These are phyloP conservation scores for Octodon degus DNA, from an alignment of 2,113 vertebrate species.

Conservation along the genomic window DNA sequence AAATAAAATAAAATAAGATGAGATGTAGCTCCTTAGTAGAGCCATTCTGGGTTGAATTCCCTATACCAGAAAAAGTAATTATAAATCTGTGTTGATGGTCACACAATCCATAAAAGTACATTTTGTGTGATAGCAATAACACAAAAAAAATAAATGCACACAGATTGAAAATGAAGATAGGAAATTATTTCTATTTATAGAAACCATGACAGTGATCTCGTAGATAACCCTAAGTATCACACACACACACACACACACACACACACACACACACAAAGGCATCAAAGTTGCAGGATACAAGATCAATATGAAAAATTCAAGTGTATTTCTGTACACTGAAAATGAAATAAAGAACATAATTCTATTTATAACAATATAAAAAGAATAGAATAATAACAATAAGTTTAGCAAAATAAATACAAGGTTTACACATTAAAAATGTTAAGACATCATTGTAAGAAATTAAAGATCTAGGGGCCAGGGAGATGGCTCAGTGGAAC, in stretches of 20 bases:
- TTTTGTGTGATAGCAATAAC: not conserved
- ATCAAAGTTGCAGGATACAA: too few species aligned
- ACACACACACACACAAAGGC: not conserved
- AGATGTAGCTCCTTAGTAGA: not conserved
- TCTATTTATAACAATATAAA: not conserved
- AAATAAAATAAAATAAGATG: not conserved
- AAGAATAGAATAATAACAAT: not conserved
- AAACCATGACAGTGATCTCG: not conserved
- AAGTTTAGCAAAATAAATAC: not conserved
- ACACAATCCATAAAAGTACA: not conserved
- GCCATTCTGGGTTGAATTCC: not conserved
- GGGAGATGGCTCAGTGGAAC: too few species aligned
- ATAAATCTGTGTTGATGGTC: not conserved
- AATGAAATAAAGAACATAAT: not conserved
- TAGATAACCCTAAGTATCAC: not conserved
- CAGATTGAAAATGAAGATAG: not conserved
- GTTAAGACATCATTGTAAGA: not conserved
- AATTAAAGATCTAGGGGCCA: not conserved
- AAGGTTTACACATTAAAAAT: not conserved
- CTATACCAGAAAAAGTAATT: not conserved
- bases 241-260: not conserved
- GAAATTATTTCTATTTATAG: not conserved
- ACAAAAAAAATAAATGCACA: not conserved
- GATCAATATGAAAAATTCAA: too few species aligned
- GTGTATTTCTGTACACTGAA: too few species aligned